Evolutionary conservation across 2,113 vertebrate genomes (phyloP).

Genomic region (Stigmatopora nigra): DNA sequence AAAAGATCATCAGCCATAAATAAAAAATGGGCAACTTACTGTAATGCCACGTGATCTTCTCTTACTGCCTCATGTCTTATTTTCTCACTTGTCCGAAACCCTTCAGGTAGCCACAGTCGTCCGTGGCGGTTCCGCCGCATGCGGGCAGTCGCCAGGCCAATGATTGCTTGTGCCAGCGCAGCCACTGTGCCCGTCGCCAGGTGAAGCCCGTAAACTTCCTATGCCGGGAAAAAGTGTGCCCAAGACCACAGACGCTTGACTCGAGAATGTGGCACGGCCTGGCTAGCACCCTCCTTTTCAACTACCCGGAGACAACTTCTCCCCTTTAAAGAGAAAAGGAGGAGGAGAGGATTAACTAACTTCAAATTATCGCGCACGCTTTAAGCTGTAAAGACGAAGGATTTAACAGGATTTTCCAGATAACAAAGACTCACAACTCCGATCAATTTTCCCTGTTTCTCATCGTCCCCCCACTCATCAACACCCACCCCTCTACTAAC

Average conservation of each 20-base stretch:
- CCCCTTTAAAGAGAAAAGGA: slow-evolving; percentile 84
- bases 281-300: slow-evolving; percentile 72
- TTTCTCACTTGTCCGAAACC: slow-evolving; percentile 97
- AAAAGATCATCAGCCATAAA: neutral
- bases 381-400: slow-evolving; percentile 99
- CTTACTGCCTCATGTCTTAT: slow-evolving; percentile 91
- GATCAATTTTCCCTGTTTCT: no score
- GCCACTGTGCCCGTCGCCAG: slow-evolving; percentile 71
- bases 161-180: slow-evolving; percentile 74
- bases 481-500: slow-evolving; percentile 72
- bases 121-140: slow-evolving; percentile 92
- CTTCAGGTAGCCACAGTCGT: slow-evolving; percentile 97
- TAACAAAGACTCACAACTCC: slow-evolving; percentile 92
- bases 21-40: slow-evolving; percentile 74
- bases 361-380: slow-evolving; percentile 90
- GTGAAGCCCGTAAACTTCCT: slow-evolving; percentile 77
- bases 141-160: slow-evolving; percentile 85
- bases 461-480: slow-evolving; percentile 23
- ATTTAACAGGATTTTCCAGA: slow-evolving; percentile 98
- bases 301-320: slow-evolving; percentile 83
- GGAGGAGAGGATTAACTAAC: slow-evolving; percentile 85
- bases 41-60: slow-evolving; percentile 92
- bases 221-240: slow-evolving; percentile 34
- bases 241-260: no score
- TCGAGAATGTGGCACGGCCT: no score